Evolutionary conservation across 1,140 invertebrate species (phyloP), one percentile per base, ranked within the genome.

Genomic region (Bemisia tabaci): DNA sequence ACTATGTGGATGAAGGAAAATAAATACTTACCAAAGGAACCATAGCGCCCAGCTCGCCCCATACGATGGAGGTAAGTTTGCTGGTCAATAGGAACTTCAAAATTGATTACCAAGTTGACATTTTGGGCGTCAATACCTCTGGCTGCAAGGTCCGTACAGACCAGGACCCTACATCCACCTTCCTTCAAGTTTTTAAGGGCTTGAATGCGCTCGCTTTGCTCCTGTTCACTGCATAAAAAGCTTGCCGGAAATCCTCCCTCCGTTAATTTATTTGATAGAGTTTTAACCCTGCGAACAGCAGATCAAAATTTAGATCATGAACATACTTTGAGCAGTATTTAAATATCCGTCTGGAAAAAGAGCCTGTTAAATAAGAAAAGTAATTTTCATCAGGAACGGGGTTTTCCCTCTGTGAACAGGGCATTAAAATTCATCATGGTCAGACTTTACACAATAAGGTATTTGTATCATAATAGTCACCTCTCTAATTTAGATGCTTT

Each of bases 11-110:
- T n/a, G n/a, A n/a, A n/a, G n/a, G n/a, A 48, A 48, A 48, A 48
- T 17, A 9, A 48, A 48, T 9, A 48, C 22, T 70, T 81, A 65
- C 90, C 91, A 73, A 83, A 81, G 22, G 88, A 86, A 1, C 91
- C 91, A 80, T 87, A 98, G 71, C 96, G 81, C 1, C 95, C 96
- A 64, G 94, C 93, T 72, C 95, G 83, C 5, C 96, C 96, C 74
- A 97, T 94, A 75, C 96, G 83, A 79, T 98, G 97, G 67, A 98
- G 82, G 82, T 98, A 98, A 1, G 92, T 96, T 65, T 91, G 86
- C 71, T 83, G 81, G 74, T 94, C 87, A 63, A 71, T 73, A 1
- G 97, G 93, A 59, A 89, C 75, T 76, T 98, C 95, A 72, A 97
- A 82, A 78, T 98, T 97, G 12, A 99, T 84, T 0, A 98, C 88